Conservation (phyloP, 2,113 vertebrate genomes). For the Brevimyrus niger region DNA sequence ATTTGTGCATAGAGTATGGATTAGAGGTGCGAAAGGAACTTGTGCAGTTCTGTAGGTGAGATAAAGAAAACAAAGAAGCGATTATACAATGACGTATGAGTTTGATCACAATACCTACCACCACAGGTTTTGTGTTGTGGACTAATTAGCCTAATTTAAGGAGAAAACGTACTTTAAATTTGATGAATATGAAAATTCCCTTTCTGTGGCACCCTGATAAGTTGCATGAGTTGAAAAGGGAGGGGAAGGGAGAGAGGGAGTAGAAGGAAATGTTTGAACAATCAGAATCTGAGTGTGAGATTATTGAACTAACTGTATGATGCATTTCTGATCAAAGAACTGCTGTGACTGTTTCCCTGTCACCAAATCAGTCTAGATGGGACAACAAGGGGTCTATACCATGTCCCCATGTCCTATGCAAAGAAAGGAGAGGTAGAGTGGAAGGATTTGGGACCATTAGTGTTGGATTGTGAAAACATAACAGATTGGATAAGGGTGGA, state of each 20-base stretch:
- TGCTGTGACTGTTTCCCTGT: not conserved
- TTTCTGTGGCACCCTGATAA: too few species aligned
- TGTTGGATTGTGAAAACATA: not conserved
- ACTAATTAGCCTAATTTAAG: too few species aligned
- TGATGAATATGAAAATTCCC: too few species aligned
- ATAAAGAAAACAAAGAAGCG: too few species aligned
- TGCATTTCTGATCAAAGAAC: not conserved
- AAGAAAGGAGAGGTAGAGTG: not conserved
- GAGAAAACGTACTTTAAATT: too few species aligned
- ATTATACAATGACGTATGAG: too few species aligned
- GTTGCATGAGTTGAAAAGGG: too few species aligned
- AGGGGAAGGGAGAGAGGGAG: not conserved
- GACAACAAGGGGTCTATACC: not conserved
- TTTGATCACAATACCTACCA: too few species aligned
- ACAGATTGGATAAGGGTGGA: not conserved
- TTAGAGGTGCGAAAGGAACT: too few species aligned
- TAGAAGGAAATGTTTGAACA: not conserved
- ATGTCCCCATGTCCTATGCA: not conserved
- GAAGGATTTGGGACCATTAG: not conserved
- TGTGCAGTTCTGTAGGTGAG: too few species aligned
- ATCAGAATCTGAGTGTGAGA: not conserved
- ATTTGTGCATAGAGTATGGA: too few species aligned
- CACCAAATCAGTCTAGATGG: not conserved
- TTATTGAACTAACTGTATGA: not conserved
- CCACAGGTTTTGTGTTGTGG: too few species aligned